Percentiles rank a stretch among this genome's conserved stretches.
phyloP scores from a whole-genome alignment of 2,113 vertebrate genomes.

The Grammomys surdaster region DNA sequence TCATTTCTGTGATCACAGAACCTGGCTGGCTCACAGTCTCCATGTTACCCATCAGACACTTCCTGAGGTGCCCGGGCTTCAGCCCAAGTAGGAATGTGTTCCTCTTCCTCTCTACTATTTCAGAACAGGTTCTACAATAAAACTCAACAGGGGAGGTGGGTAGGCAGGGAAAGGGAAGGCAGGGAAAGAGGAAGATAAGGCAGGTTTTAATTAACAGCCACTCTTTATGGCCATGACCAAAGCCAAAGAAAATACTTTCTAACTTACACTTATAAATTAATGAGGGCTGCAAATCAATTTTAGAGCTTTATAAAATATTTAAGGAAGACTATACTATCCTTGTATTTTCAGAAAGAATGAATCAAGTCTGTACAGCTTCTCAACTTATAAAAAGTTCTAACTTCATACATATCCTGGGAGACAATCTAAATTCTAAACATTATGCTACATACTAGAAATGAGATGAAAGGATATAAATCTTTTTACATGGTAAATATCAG shows the following conservation, averaged over 20 bases:
- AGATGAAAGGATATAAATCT: background rate
- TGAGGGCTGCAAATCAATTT: conserved; percentile 57
- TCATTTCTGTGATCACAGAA: background rate
- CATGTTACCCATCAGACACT: background rate
- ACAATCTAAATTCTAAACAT: background rate
- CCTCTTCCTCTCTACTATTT: conserved; percentile 44
- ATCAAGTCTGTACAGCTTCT: conserved; percentile 20
- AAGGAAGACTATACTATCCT: conserved; percentile 1
- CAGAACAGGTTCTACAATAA: conserved; percentile 53
- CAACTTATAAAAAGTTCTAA: background rate
- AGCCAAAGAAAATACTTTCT: conserved; percentile 69
- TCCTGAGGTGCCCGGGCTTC: background rate
- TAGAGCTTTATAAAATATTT: conserved; percentile 71
- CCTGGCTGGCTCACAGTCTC: background rate
- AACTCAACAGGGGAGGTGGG: background rate
- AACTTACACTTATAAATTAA: conserved; percentile 69
- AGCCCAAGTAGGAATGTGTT: conserved; percentile 25
- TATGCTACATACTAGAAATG: background rate
- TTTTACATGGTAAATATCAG: background rate
- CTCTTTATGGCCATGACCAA: background rate
- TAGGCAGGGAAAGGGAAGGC: background rate
- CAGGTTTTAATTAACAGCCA: conserved; percentile 58
- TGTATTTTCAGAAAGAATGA: conserved; percentile 64
- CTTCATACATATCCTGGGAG: background rate
- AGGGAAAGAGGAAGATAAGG: background rate